Conservation (phyloP, 1,140 invertebrate genomes). For the Drosophila sproati region DNA sequence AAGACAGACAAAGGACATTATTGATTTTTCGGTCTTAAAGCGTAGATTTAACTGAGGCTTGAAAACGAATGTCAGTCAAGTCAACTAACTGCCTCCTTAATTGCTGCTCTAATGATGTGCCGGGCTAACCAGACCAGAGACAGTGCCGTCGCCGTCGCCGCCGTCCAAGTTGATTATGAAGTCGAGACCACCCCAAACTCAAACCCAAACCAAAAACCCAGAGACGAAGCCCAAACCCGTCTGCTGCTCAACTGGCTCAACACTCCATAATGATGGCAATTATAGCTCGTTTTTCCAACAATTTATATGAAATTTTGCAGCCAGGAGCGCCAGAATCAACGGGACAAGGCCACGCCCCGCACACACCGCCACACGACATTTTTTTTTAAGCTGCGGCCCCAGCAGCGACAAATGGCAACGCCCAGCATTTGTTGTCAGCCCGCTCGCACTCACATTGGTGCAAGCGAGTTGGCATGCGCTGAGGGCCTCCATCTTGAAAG, state of each 20-base stretch:
- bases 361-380: constrained; percentile 44
- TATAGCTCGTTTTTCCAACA: constrained; percentile 84
- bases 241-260: constrained; percentile 70
- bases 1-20: constrained; percentile 22
- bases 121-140: constrained; percentile 28
- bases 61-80: constrained; percentile 46
- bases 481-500: constrained; percentile 75
- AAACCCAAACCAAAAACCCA: background rate
- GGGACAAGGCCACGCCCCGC: constrained; percentile 31
- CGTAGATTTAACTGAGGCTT: constrained; percentile 11
- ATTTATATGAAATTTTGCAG: constrained; percentile 78
- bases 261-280: constrained; percentile 85
- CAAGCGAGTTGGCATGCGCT: constrained; percentile 19
- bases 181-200: constrained; percentile 18
- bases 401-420: constrained; percentile 52
- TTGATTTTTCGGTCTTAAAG: constrained; percentile 49
- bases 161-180: constrained; percentile 69
- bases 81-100: constrained; percentile 60
- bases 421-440: constrained; percentile 38
- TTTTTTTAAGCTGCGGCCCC: constrained; percentile 32
- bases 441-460: constrained; percentile 16
- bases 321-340: constrained; percentile 24
- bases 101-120: constrained; percentile 76
- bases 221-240: constrained; percentile 1
- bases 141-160: constrained; percentile 3